A percentile compares a stretch with the other conserved stretches of the same genome.
Evolutionary conservation across 2,888 invertebrate genomes (phyloP).

Genomic region (Cancer borealis): DNA sequence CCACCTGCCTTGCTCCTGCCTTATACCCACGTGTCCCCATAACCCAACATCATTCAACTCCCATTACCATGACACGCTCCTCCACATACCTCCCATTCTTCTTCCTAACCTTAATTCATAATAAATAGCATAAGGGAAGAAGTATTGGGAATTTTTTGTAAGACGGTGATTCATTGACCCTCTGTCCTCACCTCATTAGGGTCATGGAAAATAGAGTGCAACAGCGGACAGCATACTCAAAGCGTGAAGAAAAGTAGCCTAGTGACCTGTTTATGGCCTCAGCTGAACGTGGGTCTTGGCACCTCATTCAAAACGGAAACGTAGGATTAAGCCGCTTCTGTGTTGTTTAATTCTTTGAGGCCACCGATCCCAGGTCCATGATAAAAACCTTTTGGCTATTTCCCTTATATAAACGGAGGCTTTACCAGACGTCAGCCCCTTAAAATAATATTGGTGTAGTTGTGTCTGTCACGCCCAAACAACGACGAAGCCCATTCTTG

Average conservation of each 20-base stretch:
- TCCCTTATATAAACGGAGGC: background rate
- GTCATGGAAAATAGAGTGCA: background rate
- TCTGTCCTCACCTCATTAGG: background rate
- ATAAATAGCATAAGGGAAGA: background rate
- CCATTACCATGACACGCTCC: background rate
- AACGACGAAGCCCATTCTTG: background rate
- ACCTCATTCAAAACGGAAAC: background rate
- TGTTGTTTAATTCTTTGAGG: no score
- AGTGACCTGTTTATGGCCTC: background rate
- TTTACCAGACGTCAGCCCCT: background rate
- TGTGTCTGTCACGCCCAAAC: background rate
- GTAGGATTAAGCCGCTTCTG: background rate
- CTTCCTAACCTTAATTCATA: background rate
- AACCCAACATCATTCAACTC: background rate
- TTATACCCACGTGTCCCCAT: constrained; percentile 1
- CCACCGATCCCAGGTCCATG: no score
- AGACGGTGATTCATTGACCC: background rate
- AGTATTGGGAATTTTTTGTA: background rate
- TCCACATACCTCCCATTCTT: background rate
- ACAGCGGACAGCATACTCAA: background rate
- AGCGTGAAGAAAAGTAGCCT: background rate
- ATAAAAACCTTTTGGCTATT: background rate
- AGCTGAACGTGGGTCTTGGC: background rate
- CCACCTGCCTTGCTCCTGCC: background rate
- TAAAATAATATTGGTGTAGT: background rate